Evolutionary conservation across 2,797 vertebrate genomes (phyloP).

Genomic region (Lagocephalus sceleratus): DNA sequence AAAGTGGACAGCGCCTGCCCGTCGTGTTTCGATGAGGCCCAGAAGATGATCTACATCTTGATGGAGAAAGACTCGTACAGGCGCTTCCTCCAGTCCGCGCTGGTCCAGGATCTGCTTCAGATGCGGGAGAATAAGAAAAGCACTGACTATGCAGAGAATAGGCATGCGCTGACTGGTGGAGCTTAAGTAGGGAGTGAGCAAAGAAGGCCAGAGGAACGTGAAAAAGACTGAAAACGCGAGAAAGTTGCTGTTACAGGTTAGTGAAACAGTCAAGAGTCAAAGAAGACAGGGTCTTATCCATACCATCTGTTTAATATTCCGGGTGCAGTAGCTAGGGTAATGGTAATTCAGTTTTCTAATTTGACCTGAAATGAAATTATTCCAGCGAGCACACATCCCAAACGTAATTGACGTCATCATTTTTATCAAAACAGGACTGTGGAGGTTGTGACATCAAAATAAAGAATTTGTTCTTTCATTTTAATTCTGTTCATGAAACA

Average conservation of each 20-base stretch:
- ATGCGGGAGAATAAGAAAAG: constrained; percentile 49
- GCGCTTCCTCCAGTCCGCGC: constrained; percentile 86
- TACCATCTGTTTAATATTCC: no score
- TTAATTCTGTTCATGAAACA: no score
- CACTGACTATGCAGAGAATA: constrained; percentile 21
- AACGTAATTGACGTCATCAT: no score
- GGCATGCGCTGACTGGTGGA: constrained; percentile 43
- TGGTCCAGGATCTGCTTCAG: constrained; percentile 76
- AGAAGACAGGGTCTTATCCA: no score
- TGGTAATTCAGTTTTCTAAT: no score
- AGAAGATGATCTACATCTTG: constrained; percentile 86
- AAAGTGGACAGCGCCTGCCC: constrained; percentile 75
- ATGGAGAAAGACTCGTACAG: constrained; percentile 97
- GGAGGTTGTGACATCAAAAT: no score
- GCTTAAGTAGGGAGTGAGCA: constrained; percentile 45
- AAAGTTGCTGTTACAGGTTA: not conserved
- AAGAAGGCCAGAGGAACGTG: constrained; percentile 9
- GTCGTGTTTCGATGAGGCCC: constrained; percentile 85
- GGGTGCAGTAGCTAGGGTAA: no score
- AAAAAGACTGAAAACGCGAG: constrained; percentile 15
- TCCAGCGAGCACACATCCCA: no score
- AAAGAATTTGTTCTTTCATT: no score
- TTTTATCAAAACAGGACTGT: no score
- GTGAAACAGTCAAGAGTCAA: not conserved
- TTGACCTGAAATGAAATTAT: no score